phyloP scores from a whole-genome alignment of 2,113 vertebrate genomes.

The Perccottus glenii region DNA sequence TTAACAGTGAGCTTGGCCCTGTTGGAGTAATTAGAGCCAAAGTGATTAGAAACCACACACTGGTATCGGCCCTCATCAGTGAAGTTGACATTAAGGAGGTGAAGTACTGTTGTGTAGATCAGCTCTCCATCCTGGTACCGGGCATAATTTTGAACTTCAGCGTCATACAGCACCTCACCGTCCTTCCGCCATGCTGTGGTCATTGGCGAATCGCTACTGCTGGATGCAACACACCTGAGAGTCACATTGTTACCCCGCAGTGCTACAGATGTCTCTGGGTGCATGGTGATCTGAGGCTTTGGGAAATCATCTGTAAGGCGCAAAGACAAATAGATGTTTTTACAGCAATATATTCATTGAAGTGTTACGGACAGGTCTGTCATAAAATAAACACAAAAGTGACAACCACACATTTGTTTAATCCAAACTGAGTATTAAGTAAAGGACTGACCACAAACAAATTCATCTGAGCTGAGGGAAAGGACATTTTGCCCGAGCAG shows the following conservation, averaged over 20 bases:
- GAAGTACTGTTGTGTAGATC: constrained; percentile 91
- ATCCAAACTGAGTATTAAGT: neutral
- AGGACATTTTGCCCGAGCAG: constrained; percentile 89
- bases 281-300: constrained; percentile 93
- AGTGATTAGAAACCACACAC: constrained; percentile 98
- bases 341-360: too few species aligned
- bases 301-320: constrained; percentile 91
- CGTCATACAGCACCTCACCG: constrained; percentile 89
- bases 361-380: too few species aligned
- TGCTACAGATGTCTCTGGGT: constrained; percentile 92
- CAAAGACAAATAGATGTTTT: neutral
- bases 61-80: constrained; percentile 93
- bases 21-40: constrained; percentile 93
- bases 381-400: neutral
- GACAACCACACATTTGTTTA: neutral
- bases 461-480: constrained; percentile 84
- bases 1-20: constrained; percentile 97
- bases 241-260: constrained; percentile 93
- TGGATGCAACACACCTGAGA: constrained; percentile 91
- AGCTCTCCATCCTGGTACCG: constrained; percentile 83
- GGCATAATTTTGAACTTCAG: constrained; percentile 92
- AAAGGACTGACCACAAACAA: constrained; percentile 93
- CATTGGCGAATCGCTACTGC: constrained; percentile 97
- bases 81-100: constrained; percentile 88
- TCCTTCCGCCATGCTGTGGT: constrained; percentile 96